Conservation (phyloP, 2,797 vertebrate genomes). For the Premnoplex brunnescens region DNA sequence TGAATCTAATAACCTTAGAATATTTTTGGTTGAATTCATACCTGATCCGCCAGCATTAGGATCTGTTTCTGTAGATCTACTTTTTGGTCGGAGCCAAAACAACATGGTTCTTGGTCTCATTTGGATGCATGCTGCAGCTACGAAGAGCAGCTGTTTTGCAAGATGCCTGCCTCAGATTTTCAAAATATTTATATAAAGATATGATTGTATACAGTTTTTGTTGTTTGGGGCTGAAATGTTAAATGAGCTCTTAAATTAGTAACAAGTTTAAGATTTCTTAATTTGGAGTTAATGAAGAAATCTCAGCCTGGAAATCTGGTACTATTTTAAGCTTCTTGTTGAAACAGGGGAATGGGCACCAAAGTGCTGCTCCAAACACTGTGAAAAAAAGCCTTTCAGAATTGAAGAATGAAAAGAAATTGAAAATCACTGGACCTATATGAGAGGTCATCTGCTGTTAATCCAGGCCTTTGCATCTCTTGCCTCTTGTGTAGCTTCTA, state of each 20-base stretch:
- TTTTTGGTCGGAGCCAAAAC: background rate
- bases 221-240: background rate
- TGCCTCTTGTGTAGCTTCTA: background rate
- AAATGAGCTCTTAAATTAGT: background rate
- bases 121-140: background rate
- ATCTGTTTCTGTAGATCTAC: background rate
- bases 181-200: background rate
- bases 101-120: background rate
- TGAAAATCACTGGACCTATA: background rate
- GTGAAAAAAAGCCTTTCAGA: background rate
- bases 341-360: background rate
- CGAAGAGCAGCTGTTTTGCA: background rate
- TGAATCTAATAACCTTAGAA: background rate
- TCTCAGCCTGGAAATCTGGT: background rate
- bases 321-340: background rate
- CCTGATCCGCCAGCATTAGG: background rate
- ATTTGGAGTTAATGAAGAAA: background rate
- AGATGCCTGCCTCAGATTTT: background rate
- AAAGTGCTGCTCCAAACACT: rapidly evolving
- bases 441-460: background rate
- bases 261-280: background rate
- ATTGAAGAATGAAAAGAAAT: background rate
- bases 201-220: background rate
- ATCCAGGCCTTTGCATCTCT: background rate
- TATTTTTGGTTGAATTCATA: background rate